Evolutionary conservation across 2,888 invertebrate species (phyloP).

Genomic region (Nematopogon swammerdamellus): DNA sequence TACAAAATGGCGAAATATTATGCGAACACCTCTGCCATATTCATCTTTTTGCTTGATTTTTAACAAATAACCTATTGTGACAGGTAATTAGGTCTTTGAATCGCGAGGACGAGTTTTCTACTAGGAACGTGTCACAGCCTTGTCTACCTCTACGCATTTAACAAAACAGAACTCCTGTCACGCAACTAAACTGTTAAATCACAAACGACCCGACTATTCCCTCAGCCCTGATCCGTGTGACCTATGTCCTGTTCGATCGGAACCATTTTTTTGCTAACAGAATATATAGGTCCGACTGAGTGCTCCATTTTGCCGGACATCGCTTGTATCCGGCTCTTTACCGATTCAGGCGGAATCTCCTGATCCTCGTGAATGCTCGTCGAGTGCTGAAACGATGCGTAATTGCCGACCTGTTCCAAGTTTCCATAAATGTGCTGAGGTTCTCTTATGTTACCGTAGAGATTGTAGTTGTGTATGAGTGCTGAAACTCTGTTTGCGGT

Average conservation of each 20-base stretch:
- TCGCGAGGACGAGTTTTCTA: background rate
- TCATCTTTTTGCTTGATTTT: too few relatives aligned
- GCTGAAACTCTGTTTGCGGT: conserved; percentile 43
- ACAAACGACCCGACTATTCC: conserved; percentile 1
- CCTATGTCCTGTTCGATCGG: conserved; percentile 31
- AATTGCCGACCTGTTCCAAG: conserved; percentile 22
- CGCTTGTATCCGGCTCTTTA: conserved; percentile 43
- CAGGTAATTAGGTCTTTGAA: too few relatives aligned
- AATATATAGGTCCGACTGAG: conserved; percentile 34
- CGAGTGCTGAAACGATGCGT: conserved; percentile 22
- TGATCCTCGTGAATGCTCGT: conserved; percentile 22
- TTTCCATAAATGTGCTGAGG: conserved; percentile 47
- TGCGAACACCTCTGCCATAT: too few relatives aligned
- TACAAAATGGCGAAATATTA: too few relatives aligned
- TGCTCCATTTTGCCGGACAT: conserved; percentile 34
- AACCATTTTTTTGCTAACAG: conserved; percentile 42
- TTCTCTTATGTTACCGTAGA: conserved; percentile 41
- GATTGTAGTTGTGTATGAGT: conserved; percentile 44
- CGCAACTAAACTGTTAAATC: background rate
- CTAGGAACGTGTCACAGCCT: background rate
- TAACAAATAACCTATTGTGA: too few relatives aligned
- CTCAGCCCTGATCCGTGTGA: conserved; percentile 36
- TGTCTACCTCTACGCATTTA: background rate
- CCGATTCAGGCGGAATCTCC: conserved; percentile 37
- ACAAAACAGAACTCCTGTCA: background rate